These are phyloP conservation scores for Petaurus breviceps DNA, from an alignment of 2,113 vertebrate genomes.

Conservation along the genomic window DNA sequence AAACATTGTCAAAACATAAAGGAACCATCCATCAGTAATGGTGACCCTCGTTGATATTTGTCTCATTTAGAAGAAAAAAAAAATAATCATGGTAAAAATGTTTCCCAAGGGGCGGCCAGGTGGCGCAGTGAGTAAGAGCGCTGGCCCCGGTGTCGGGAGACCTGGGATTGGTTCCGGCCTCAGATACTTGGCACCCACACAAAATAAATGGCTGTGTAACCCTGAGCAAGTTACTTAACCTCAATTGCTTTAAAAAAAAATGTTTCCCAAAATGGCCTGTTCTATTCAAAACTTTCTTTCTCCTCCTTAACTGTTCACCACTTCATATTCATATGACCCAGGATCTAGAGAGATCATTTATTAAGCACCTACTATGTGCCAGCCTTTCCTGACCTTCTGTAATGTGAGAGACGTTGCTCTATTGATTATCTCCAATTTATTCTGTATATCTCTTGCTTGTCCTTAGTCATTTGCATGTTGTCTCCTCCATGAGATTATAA, in stretches of 20 bases:
- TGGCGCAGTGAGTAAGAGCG: too few relatives aligned
- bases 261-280: neutral
- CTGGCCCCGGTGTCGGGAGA: too few relatives aligned
- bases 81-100: conserved; percentile 17
- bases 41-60: conserved; percentile 38
- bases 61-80: conserved; percentile 53
- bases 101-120: too few relatives aligned
- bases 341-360: neutral
- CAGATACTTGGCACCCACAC: too few relatives aligned
- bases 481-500: neutral
- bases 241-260: too few relatives aligned
- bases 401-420: neutral
- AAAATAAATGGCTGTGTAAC: too few relatives aligned
- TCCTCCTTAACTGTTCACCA: conserved; percentile 9
- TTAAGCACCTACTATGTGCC: neutral
- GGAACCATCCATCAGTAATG: conserved; percentile 48
- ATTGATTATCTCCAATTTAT: neutral
- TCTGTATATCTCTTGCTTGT: neutral
- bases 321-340: neutral
- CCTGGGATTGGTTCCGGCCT: too few relatives aligned
- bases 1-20: conserved; percentile 68
- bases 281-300: neutral
- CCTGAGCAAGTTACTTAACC: too few relatives aligned
- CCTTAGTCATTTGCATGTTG: neutral
- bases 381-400: neutral